Evolutionary conservation across 2,888 invertebrate genomes (phyloP).

Genomic region (Netelia fuscicornis): DNA sequence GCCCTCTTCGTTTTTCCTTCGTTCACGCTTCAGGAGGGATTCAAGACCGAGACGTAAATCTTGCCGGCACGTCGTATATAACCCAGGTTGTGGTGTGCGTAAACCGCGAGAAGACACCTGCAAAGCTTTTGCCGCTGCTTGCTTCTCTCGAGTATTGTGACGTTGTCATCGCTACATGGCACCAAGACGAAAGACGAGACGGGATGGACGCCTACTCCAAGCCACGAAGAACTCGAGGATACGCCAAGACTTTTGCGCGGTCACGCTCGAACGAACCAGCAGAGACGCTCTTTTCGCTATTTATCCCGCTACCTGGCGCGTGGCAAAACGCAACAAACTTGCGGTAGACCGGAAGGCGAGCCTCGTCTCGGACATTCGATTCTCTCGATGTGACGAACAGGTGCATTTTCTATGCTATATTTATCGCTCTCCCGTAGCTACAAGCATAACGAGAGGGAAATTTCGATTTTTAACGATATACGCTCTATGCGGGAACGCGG

Average conservation of each 20-base stretch:
- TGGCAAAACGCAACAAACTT: conserved; percentile 59
- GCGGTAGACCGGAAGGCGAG: conserved; percentile 54
- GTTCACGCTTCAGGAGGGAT: conserved; percentile 58
- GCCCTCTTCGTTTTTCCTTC: conserved; percentile 23
- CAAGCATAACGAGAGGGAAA: neutral
- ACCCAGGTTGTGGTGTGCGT: conserved; percentile 13
- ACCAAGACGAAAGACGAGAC: conserved; percentile 19
- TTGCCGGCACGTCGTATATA: conserved; percentile 8
- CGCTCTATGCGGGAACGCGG: neutral
- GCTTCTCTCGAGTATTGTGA: neutral
- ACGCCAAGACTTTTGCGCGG: conserved; percentile 11
- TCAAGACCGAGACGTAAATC: conserved; percentile 55
- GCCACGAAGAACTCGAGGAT: conserved; percentile 3
- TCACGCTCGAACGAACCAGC: conserved; percentile 40
- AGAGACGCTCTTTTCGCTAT: conserved; percentile 52
- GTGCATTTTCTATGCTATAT: neutral
- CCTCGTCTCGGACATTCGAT: conserved; percentile 15
- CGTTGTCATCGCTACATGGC: neutral
- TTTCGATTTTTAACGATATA: neutral
- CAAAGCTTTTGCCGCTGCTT: conserved; percentile 45
- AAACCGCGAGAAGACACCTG: conserved; percentile 45
- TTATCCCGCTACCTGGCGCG: conserved; percentile 61
- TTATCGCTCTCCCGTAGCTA: neutral
- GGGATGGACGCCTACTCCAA: conserved; percentile 18
- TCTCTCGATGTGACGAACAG: conserved; percentile 3